These are phyloP conservation scores for Oreohelix idahoensis DNA, from an alignment of 1,140 invertebrate species.

Conservation along the genomic window DNA sequence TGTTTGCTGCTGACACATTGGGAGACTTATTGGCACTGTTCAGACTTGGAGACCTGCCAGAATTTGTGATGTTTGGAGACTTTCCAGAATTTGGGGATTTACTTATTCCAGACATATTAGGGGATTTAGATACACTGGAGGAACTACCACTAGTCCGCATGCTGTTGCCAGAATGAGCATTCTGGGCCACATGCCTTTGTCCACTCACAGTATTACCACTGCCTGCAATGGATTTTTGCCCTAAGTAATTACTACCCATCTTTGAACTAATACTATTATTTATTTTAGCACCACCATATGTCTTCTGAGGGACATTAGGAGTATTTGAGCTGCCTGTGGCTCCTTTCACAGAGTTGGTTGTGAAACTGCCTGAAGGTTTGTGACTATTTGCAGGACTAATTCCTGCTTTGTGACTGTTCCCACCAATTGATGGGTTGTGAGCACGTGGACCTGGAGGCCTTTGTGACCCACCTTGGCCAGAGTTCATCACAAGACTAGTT, in stretches of 20 bases:
- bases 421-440: not conserved
- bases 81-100: conserved; percentile 33
- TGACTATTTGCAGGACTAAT: not conserved
- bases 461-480: conserved; percentile 17
- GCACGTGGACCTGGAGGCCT: not conserved
- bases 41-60: conserved; percentile 24
- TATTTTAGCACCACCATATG: not conserved
- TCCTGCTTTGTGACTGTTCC: conserved; percentile 2
- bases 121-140: conserved; percentile 9
- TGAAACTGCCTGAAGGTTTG: conserved; percentile 7
- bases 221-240: not conserved
- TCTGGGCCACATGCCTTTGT: conserved; percentile 19
- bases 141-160: not conserved
- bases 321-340: conserved; percentile 4
- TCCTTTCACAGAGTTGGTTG: conserved; percentile 8
- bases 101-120: conserved; percentile 13
- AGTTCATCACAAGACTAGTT: conserved; percentile 6
- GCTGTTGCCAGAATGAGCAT: not conserved
- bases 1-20: conserved; percentile 2
- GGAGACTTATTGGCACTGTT: conserved; percentile 32
- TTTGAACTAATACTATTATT: conserved; percentile 9
- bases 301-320: conserved; percentile 11
- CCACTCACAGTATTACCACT: conserved; percentile 16
- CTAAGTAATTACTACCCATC: not conserved
- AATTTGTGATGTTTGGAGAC: conserved; percentile 23